A percentile compares a stretch with the other conserved stretches of the same genome.
Evolutionary conservation across 2,113 vertebrate genomes (phyloP).

Genomic region (Galbula dea): DNA sequence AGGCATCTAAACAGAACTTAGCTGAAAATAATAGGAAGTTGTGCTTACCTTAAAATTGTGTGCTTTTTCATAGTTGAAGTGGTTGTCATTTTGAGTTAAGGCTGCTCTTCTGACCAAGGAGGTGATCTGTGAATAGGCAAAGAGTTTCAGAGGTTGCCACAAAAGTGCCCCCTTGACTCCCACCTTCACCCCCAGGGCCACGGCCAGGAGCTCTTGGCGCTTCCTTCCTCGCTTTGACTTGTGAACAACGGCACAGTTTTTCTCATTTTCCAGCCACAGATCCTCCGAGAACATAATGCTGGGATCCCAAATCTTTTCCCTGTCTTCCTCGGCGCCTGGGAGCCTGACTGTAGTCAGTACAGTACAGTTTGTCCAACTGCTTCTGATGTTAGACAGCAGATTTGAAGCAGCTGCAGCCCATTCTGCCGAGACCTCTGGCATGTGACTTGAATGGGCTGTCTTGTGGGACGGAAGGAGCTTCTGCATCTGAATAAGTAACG

Average conservation of each 20-base stretch:
- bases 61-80: conserved; percentile 94
- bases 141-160: conserved; percentile 97
- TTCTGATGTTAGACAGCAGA: conserved; percentile 79
- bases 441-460: conserved; percentile 81
- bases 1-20: background rate
- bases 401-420: conserved; percentile 81
- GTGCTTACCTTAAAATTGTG: conserved; percentile 98
- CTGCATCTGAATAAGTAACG: conserved; percentile 81
- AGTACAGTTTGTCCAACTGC: conserved; percentile 66
- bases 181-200: conserved; percentile 90
- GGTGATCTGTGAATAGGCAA: conserved; percentile 96
- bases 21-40: background rate
- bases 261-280: conserved; percentile 79
- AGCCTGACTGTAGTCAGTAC: conserved; percentile 60
- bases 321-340: conserved; percentile 68
- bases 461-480: conserved; percentile 76
- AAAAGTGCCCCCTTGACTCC: conserved; percentile 83
- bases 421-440: conserved; percentile 81
- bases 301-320: conserved; percentile 76
- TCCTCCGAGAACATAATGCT: conserved; percentile 71
- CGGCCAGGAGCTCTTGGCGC: conserved; percentile 88
- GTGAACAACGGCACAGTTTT: conserved; percentile 75
- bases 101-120: conserved; percentile 88
- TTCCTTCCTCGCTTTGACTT: conserved; percentile 84
- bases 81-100: conserved; percentile 89